Conservation (phyloP, 2,888 invertebrate species). For the Abrostola tripartita region DNA sequence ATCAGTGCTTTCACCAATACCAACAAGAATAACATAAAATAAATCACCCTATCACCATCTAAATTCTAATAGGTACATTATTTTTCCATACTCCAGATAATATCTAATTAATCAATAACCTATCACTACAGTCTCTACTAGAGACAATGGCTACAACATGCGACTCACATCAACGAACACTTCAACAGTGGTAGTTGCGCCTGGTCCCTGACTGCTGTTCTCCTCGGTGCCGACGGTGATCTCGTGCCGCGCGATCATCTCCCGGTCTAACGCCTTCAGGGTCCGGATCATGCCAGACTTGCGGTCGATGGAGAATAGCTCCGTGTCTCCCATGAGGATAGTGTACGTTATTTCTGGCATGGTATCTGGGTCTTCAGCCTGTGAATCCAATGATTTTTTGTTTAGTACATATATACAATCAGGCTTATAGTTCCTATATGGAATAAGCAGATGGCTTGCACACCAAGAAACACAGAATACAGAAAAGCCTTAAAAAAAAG, state of each 20-base stretch:
- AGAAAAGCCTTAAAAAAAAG: no score
- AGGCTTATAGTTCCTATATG: no score
- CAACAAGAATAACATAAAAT: no score
- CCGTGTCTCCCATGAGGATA: conserved; percentile 93
- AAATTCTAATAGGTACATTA: no score
- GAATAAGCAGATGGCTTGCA: no score
- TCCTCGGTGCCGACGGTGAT: conserved; percentile 95
- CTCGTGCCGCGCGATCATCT: conserved; percentile 91
- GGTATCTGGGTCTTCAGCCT: conserved; percentile 95
- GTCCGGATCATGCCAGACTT: conserved; percentile 94
- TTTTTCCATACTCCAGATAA: no score
- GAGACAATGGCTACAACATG: no score
- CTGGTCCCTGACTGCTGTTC: conserved; percentile 91
- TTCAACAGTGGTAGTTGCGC: conserved; percentile 92
- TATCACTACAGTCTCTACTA: no score
- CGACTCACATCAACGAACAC: conserved; percentile 92
- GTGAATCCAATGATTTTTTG: conserved; percentile 46
- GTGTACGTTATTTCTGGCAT: conserved; percentile 94
- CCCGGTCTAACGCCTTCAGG: conserved; percentile 92
- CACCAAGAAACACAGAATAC: no score
- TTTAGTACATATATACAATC: neutral
- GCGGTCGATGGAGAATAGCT: conserved; percentile 94
- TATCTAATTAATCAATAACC: no score
- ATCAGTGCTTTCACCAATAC: no score
- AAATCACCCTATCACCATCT: no score